Evolutionary conservation across 2,888 invertebrate genomes (phyloP).

Genomic region (Chelonus formosanus): DNA sequence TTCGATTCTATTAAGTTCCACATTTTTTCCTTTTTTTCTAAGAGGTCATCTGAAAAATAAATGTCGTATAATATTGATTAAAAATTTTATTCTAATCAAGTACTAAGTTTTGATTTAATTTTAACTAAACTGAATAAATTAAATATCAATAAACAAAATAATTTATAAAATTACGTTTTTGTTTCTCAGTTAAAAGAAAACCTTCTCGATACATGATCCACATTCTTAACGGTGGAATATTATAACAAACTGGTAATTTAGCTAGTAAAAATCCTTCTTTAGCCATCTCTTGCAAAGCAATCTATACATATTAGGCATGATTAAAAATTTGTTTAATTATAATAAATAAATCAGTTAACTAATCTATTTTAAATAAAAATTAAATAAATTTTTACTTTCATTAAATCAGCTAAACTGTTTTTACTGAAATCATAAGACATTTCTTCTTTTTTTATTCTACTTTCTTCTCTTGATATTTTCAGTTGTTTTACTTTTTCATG

Average conservation of each 20-base stretch:
- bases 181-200: constrained; percentile 35
- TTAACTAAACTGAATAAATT: too few species aligned
- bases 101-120: too few species aligned
- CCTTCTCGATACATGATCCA: constrained; percentile 58
- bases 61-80: background rate
- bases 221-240: constrained; percentile 53
- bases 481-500: too few species aligned
- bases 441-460: background rate
- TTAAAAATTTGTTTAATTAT: background rate
- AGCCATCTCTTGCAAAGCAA: constrained; percentile 52
- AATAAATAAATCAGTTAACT: too few species aligned
- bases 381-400: constrained; percentile 17
- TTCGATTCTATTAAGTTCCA: constrained; percentile 41
- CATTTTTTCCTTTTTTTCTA: constrained; percentile 34
- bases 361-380: background rate
- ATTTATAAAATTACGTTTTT: constrained; percentile 29
- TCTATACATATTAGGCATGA: constrained; percentile 37
- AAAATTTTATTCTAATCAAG: too few species aligned
- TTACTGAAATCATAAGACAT: background rate
- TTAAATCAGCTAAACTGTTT: constrained; percentile 3
- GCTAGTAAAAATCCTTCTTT: constrained; percentile 55
- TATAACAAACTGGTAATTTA: constrained; percentile 52
- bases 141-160: too few species aligned
- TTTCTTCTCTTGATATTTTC: background rate
- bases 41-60: constrained; percentile 43